phyloP scores from a whole-genome alignment of 2,113 vertebrate species.

The Accipiter virgatus region DNA sequence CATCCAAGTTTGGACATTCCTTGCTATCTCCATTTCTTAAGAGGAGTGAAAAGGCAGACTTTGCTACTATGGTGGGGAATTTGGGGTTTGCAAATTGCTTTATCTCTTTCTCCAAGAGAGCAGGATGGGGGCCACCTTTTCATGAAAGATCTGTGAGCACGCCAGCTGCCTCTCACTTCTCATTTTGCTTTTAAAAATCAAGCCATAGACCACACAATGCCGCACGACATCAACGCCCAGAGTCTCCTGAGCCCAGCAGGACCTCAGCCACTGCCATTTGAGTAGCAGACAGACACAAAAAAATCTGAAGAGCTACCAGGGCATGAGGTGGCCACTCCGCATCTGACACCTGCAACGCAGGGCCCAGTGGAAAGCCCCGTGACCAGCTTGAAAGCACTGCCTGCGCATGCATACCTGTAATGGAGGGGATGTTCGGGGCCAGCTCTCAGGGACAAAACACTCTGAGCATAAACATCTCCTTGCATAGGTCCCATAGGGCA shows the following conservation, averaged over 20 bases:
- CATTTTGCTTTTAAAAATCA: neutral
- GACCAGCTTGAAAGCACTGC: neutral
- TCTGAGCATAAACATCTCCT: neutral
- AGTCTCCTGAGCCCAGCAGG: neutral
- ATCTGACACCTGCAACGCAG: neutral
- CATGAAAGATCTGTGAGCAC: fast-evolving
- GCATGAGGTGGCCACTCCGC: fast-evolving
- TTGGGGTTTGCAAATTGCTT: neutral
- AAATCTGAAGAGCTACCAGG: neutral
- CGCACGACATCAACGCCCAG: fast-evolving
- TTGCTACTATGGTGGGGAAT: neutral
- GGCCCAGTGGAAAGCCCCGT: neutral
- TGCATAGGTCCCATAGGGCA: neutral
- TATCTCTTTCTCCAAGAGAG: neutral
- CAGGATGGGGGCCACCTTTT: neutral
- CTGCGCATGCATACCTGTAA: neutral
- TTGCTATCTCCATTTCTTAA: neutral
- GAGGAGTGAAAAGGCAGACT: neutral
- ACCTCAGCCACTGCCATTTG: neutral
- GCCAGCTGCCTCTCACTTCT: constrained; percentile 30
- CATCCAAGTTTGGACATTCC: neutral
- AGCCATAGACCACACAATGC: fast-evolving
- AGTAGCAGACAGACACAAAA: neutral
- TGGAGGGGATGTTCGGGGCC: neutral
- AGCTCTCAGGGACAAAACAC: neutral